Evolutionary conservation across 1,140 invertebrate genomes (phyloP), one percentile per base, ranked within the genome.

Genomic region (Ladona fulva): DNA sequence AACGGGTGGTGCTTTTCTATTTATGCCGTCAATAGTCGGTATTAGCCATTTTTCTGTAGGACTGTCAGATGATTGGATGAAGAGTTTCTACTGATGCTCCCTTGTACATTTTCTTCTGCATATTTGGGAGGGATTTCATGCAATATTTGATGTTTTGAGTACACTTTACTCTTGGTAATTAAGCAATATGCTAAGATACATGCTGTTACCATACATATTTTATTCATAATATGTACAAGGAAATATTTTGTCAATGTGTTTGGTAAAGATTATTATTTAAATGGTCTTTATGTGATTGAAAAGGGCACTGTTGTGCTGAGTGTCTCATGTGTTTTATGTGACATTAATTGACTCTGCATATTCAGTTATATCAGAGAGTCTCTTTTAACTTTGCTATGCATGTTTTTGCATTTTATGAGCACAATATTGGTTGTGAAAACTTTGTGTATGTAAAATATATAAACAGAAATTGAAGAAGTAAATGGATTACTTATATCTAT

Each of bases 181-280:
- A 66, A 66, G 52, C 52, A 66, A 66, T 66, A 66, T 66, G 52
- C 52, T 66, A 22, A 66, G 14, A 66, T 66, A 22, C 12, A 66
- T 19, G 52, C 52, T 66, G 52, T 66, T 66, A 66, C 52, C 52
- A 66, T 66, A 66, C n/a, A 66, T 66, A 66, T 66, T 66, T 66
- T 66, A 66, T 66, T 22, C 52, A 66, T 66, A 66, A 66, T 66
- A 12, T 66, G 52, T 66, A 66, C 52, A 66, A 66, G 52, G n/a
- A 66, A 66, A 66, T 66, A 66, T 66, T 66, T 66, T 66, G 52
- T 66, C 52, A 66, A 66, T 66, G 52, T 66, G 52, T 66, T 66
- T 22, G n/a, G 52, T 66, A 66, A 66, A 66, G n/a, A 66, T 66
- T 66, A 66, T 66, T 66, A 66, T 66, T 66, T 66, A 66, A 66